Percentiles rank a stretch among this genome's conserved stretches.
phyloP scores from a whole-genome alignment of 2,888 invertebrate genomes.

The Anodontia alba region DNA sequence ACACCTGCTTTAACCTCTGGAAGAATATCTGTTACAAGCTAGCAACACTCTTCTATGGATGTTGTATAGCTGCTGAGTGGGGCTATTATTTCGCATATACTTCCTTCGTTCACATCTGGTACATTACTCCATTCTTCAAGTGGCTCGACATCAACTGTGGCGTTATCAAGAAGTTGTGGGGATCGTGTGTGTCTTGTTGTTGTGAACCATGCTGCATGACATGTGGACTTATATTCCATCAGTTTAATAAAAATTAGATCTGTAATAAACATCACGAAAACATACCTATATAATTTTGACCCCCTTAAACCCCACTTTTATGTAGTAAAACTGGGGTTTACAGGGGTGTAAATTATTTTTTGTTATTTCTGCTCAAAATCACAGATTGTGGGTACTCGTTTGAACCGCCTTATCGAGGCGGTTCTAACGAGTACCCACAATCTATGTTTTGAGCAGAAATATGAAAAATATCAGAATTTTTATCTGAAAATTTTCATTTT shows the following conservation, averaged over 20 bases:
- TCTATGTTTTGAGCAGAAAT: too few relatives aligned
- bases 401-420: too few relatives aligned
- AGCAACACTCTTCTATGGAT: constrained; percentile 89
- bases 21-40: constrained; percentile 89
- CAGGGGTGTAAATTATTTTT: too few relatives aligned
- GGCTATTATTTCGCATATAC: constrained; percentile 85
- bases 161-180: constrained; percentile 65
- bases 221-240: constrained; percentile 55
- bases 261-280: too few relatives aligned
- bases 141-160: constrained; percentile 87
- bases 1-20: constrained; percentile 88
- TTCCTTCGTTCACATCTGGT: constrained; percentile 89
- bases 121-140: constrained; percentile 89
- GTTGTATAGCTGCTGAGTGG: constrained; percentile 88
- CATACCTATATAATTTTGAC: too few relatives aligned
- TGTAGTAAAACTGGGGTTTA: too few relatives aligned
- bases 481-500: too few relatives aligned
- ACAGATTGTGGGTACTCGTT: too few relatives aligned
- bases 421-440: too few relatives aligned
- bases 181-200: constrained; percentile 55
- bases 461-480: too few relatives aligned
- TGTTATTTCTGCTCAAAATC: too few relatives aligned
- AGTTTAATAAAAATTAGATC: constrained; percentile 42
- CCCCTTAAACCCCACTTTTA: too few relatives aligned
- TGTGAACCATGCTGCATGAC: constrained; percentile 58